Conservation (phyloP, 2,888 invertebrate species). For the Chromoteleia sp. region DNA sequence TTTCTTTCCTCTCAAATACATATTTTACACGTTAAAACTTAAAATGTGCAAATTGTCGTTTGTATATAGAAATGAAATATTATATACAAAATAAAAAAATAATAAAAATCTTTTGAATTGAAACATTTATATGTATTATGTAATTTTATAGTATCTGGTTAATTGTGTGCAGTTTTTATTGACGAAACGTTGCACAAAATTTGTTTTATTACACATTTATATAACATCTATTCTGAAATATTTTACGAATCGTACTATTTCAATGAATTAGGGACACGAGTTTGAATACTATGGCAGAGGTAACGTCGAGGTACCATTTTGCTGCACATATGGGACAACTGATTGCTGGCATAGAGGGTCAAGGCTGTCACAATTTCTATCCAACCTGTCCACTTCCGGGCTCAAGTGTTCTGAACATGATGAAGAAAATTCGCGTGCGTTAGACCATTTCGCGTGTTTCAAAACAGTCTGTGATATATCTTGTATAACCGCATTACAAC, state of each 20-base stretch:
- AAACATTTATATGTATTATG: too few species aligned
- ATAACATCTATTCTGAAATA: too few species aligned
- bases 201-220: too few species aligned
- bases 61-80: too few species aligned
- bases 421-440: constrained; percentile 86
- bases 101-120: too few species aligned
- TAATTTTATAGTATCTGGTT: too few species aligned
- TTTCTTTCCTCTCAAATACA: too few species aligned
- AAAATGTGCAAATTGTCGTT: too few species aligned
- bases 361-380: constrained; percentile 89
- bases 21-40: too few species aligned
- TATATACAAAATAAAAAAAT: too few species aligned
- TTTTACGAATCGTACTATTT: constrained; percentile 28
- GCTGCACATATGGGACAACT: constrained; percentile 90
- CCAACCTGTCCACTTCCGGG: constrained; percentile 88
- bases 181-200: too few species aligned
- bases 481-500: constrained; percentile 11
- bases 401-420: constrained; percentile 87
- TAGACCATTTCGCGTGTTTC: constrained; percentile 61
- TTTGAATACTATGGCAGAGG: constrained; percentile 87
- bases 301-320: constrained; percentile 88
- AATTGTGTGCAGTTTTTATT: too few species aligned
- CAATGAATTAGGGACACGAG: constrained; percentile 87
- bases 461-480: constrained; percentile 73
- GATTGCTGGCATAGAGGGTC: constrained; percentile 88